These are phyloP conservation scores for Tachysurus fulvidraco DNA, from an alignment of 2,113 vertebrate species.

Conservation along the genomic window DNA sequence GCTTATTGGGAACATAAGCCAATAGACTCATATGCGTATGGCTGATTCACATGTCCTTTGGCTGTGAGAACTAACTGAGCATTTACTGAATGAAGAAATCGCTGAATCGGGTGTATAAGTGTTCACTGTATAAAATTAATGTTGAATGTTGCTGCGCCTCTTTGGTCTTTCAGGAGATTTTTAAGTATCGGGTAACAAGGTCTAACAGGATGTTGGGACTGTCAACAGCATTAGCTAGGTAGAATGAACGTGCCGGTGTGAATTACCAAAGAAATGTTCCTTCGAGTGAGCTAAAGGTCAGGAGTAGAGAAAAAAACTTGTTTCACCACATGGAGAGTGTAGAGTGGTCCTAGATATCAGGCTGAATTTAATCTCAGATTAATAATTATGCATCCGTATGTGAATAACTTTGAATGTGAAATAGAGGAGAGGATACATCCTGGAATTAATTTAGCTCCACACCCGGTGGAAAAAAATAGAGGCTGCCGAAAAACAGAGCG, in stretches of 20 bases:
- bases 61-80: not conserved
- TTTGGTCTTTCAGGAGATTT: constrained; percentile 39
- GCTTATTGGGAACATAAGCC: not conserved
- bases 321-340: constrained; percentile 39
- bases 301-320: constrained; percentile 12
- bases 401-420: constrained; percentile 72
- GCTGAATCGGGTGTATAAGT: not conserved
- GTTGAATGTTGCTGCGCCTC: constrained; percentile 1
- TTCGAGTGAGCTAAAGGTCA: constrained; percentile 66
- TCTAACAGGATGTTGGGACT: constrained; percentile 39
- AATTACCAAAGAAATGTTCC: constrained; percentile 54
- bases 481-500: constrained; percentile 60
- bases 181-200: constrained; percentile 36
- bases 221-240: constrained; percentile 46
- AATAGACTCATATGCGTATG: not conserved
- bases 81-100: not conserved
- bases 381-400: constrained; percentile 69
- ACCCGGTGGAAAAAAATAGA: constrained; percentile 47
- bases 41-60: not conserved
- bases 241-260: constrained; percentile 52
- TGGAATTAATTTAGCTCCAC: constrained; percentile 68
- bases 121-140: constrained; percentile 6
- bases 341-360: constrained; percentile 43
- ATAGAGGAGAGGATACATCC: constrained; percentile 63
- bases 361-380: constrained; percentile 70